A percentile compares a stretch with the other conserved stretches of the same genome.
phyloP scores from a whole-genome alignment of 2,888 invertebrate species.

The Athalia circularis region DNA sequence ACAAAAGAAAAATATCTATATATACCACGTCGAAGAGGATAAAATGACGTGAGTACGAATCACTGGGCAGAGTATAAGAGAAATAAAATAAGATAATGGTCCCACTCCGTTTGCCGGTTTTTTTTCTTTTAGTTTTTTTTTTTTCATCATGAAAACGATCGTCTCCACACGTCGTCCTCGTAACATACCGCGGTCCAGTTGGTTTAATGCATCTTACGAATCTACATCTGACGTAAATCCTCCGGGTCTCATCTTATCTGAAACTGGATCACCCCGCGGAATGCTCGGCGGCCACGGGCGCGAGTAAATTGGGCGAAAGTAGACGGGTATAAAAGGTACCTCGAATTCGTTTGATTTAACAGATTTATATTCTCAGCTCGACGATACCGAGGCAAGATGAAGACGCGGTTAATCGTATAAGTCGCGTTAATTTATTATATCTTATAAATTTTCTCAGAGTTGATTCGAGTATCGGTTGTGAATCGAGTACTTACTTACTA shows the following conservation, averaged over 20 bases:
- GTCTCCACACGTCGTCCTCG: not conserved
- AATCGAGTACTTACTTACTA: no score
- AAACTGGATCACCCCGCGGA: constrained; percentile 29
- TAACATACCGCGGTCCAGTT: constrained; percentile 27
- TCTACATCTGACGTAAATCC: constrained; percentile 25
- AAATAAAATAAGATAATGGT: not conserved
- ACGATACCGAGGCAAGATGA: no score
- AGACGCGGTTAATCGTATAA: no score
- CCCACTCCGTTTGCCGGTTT: not conserved
- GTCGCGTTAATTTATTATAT: no score
- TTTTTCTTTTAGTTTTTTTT: not conserved
- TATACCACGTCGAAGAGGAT: not conserved
- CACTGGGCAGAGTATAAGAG: not conserved
- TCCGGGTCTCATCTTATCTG: constrained; percentile 25
- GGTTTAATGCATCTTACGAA: constrained; percentile 4
- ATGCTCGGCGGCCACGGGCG: not conserved
- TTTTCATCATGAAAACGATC: constrained; percentile 4
- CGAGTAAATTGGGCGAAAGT: constrained; percentile 39
- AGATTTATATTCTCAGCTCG: not conserved
- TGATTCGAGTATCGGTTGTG: no score
- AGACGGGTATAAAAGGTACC: not conserved
- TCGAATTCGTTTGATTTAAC: constrained; percentile 37
- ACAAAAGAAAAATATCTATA: constrained; percentile 1
- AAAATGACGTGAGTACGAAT: not conserved
- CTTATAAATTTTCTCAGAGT: not conserved